Evolutionary conservation across 2,113 vertebrate species (phyloP), one percentile per base, ranked within the genome.

Genomic region (Bucco capensis): DNA sequence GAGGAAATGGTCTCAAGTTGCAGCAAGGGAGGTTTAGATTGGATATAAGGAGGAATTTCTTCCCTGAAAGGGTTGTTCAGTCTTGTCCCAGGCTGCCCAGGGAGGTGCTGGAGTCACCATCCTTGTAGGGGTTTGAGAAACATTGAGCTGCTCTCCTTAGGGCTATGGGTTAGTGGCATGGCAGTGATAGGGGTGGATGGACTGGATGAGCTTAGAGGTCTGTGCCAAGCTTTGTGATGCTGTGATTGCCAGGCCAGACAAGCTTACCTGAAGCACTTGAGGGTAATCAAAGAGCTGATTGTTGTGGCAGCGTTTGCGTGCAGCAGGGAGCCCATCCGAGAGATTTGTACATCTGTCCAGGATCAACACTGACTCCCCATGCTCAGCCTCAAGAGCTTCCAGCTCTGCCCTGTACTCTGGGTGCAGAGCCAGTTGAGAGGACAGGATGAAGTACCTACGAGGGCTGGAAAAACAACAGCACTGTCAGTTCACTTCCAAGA

Each of bases 271-370:
- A 46, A 99, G 97, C 78, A 99, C 98, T 30, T 99, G 99, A 21
- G 99, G 99, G 94, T 99, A 99, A 94, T 99, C 98, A n/a, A 98
- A 99, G 86, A 98, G 96, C 92, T 98, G 98, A 51, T 98, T 98
- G 93, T 98, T 98, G 94, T 97, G 98, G 93, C 99, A 99, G 66
- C 99, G 98, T 65, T 98, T 99, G 31, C 98, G 97, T 47, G 96
- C 86, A 2, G 97, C 96, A 16, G 98, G 97, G 28, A 97, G 83
- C 1, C 98, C 99, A 65, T 99, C 98, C 0, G 99, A 99, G 27
- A 99, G 98, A 83, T 99, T 99, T 75, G 98, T 98, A 54, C 99
- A 99, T 56, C 99, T 99, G 90, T 99, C 98, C 13, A 99, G 94
- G 38, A 99, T 97, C 35, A 99, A 93, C 74, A 99, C 95, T 0